These are phyloP conservation scores for Drosophila maculinotata DNA, from an alignment of 2,888 invertebrate species.

Conservation along the genomic window DNA sequence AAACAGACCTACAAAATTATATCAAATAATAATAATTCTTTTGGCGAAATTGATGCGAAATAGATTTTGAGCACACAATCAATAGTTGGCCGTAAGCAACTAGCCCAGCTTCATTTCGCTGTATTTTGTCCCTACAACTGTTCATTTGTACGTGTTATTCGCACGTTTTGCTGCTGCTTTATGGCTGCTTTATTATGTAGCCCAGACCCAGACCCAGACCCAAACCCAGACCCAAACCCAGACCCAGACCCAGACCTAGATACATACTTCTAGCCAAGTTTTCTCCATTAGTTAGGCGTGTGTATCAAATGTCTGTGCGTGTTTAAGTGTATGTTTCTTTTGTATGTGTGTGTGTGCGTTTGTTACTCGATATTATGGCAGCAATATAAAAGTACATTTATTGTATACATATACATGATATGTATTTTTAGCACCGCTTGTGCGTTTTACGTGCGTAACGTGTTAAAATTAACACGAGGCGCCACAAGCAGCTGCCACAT, in stretches of 20 bases:
- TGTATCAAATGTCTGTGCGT: constrained; percentile 45
- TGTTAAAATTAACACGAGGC: constrained; percentile 74
- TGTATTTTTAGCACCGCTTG: constrained; percentile 70
- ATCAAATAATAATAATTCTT: too few species aligned
- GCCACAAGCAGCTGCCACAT: constrained; percentile 54
- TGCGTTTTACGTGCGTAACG: constrained; percentile 75
- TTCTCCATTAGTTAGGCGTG: constrained; percentile 27
- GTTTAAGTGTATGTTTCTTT: constrained; percentile 20
- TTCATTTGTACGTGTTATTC: constrained; percentile 77
- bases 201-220: constrained; percentile 32
- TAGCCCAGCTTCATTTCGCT: constrained; percentile 7
- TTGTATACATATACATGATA: constrained; percentile 54
- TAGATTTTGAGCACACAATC: constrained; percentile 11
- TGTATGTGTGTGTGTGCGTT: constrained; percentile 32
- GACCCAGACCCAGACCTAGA: constrained; percentile 17
- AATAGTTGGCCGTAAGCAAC: constrained; percentile 26
- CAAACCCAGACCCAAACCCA: constrained; percentile 12
- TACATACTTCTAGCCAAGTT: constrained; percentile 40
- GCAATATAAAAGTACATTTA: constrained; percentile 75
- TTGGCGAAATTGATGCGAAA: constrained; percentile 11
- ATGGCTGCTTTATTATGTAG: constrained; percentile 77
- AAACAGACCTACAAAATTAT: too few species aligned
- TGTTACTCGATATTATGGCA: constrained; percentile 78
- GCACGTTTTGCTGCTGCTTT: constrained; percentile 68
- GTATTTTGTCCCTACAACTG: constrained; percentile 50